A percentile compares a stretch with the other conserved stretches of the same genome.
phyloP scores from a whole-genome alignment of 1,140 invertebrate genomes.

The Leptestheria dahalacensis region DNA sequence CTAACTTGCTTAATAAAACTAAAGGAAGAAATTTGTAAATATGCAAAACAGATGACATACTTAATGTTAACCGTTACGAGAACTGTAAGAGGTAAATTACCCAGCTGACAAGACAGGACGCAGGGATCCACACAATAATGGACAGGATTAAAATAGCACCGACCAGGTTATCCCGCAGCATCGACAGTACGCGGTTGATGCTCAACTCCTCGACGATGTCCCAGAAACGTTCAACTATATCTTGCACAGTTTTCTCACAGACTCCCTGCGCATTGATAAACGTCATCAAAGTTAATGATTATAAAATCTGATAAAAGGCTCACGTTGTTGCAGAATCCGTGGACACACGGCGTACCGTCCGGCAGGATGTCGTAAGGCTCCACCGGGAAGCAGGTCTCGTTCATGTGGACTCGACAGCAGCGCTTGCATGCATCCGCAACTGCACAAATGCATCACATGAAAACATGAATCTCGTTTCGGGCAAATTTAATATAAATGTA shows the following conservation, averaged over 20 bases:
- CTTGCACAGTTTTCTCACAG: slow-evolving; percentile 86
- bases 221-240: slow-evolving; percentile 89
- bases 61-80: too few relatives aligned
- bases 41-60: too few relatives aligned
- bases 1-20: too few relatives aligned
- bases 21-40: background rate
- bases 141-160: slow-evolving; percentile 77
- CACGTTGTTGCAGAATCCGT: slow-evolving; percentile 88
- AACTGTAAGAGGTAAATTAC: slow-evolving; percentile 21
- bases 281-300: background rate
- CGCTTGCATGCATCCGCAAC: slow-evolving; percentile 70
- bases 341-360: slow-evolving; percentile 87
- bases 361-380: slow-evolving; percentile 72
- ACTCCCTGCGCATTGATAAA: slow-evolving; percentile 51
- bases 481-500: too few relatives aligned
- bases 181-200: slow-evolving; percentile 76
- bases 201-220: slow-evolving; percentile 93
- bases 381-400: slow-evolving; percentile 79
- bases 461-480: too few relatives aligned
- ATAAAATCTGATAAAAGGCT: slow-evolving; percentile 15
- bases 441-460: slow-evolving; percentile 34
- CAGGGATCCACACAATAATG: slow-evolving; percentile 79
- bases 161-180: slow-evolving; percentile 74
- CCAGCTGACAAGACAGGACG: slow-evolving; percentile 30
- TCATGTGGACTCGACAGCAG: slow-evolving; percentile 76